Base-by-base conservation (phyloP, 2,113 vertebrate genomes). In the Serilophus lunatus region DNA sequence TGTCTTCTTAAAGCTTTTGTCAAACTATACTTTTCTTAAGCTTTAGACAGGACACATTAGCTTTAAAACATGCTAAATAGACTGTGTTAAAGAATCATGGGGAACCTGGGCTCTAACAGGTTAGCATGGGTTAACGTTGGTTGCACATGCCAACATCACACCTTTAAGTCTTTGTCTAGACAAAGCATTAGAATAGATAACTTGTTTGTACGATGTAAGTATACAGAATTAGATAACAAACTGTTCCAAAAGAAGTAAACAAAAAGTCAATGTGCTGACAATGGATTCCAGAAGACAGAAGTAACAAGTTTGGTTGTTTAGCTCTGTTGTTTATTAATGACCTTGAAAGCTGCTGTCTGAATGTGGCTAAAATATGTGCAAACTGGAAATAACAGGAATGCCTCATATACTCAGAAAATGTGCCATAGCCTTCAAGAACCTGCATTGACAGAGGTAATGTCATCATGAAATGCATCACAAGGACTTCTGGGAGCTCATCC, bases 161-260 rank as follows among this genome's bases (percentile, higher is more conserved):
- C 59, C 82, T 95, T 76, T 82, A 96, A 95, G 59, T 82, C 87
- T 94, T 95, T 80, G 82, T 91, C 92, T 94, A 91, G 91, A 92
- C 81, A 85, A 51, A 76, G 51, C 38, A 81, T 91, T 91, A 94
- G 92, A 96, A 91, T n/a, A 94, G 82, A 61, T 92, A 86, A 83
- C 38, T 86, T 95, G 86, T 87, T 93, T 85, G 85, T 44, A 72
- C 70, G 38, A 78, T 77, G 53, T 26, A 92, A 89, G 45, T 80
- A 80, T 61, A 91, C 78, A 92, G 86, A 87, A 94, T 87, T 89
- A 96, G 93, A 59, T 79, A 95, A 88, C 63, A 94, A 92, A 91
- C 60, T 22, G 50, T 74, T 93, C 64, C 54, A 93, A 29, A 13
- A 85, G 50, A 33, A 12, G 20, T 66, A 91, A 95, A 91, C 75